Base-by-base conservation (phyloP, 2,113 vertebrate genomes). In the Pluvialis apricaria region DNA sequence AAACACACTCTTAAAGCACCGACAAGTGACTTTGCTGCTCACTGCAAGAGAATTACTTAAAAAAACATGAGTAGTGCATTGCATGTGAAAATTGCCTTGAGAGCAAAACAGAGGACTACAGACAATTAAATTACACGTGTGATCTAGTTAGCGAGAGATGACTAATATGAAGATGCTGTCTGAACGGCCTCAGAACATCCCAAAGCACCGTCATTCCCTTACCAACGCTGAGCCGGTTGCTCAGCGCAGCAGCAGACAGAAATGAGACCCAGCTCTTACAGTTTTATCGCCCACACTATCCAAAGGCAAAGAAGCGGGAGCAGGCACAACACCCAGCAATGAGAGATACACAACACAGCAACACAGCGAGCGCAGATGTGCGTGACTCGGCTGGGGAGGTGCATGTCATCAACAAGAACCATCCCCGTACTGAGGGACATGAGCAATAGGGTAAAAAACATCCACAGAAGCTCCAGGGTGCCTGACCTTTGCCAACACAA, bases 341-440 rank as follows among this genome's bases (percentile, higher is more conserved):
- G 57, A 36, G 32, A 52, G 7, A 47, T 0, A 36, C 38, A 9
- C 13, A 19, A 19, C 78, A 68, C 0, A 49, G 66, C 42, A 29
- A 10, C 26, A 16, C 0, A 13, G 62, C 3, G 45, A 75, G 72
- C 2, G 0, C n/a, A 81, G 80, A 28, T 29, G 40, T 4, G 38
- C 2, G 3, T 5, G 44, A 40, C 38, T 34, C 16, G 2, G 49
- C 44, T 60, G 57, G 24, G 38, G 36, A 82, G 54, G 40, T 38
- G 47, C 49, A 22, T 3, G 9, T 29, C 25, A 54, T 8, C 51
- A 44, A 42, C n/a, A 65, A 88, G n/a, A 73, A 88, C 52, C 54
- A 51, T 4, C 47, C 57, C 47, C 1, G 0, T 6, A n/a, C 1
- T 32, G 45, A 94, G 55, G 61, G 60, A 71, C 2, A 0, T 10